phyloP scores from a whole-genome alignment of 2,888 invertebrate genomes.

The Ornithoptera priamus region DNA sequence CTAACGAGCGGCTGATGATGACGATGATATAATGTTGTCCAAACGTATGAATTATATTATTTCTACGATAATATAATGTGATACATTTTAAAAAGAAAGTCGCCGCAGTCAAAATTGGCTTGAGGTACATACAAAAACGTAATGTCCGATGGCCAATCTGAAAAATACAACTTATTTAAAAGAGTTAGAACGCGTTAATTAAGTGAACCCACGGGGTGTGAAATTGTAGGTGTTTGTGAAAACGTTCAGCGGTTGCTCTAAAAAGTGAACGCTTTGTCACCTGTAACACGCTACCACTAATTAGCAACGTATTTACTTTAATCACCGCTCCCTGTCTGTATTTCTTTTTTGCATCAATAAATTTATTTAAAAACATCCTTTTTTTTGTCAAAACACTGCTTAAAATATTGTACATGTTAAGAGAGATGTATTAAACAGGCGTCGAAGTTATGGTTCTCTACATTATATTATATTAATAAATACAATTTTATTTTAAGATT shows the following conservation, averaged over 20 bases:
- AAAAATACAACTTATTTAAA: constrained; percentile 24
- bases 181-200: constrained; percentile 23
- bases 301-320: constrained; percentile 15
- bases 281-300: constrained; percentile 23
- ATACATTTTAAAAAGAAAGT: no score
- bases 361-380: not conserved
- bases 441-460: no score
- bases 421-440: no score
- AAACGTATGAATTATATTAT: no score
- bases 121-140: not conserved
- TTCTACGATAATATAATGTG: no score
- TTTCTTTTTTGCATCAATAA: not conserved
- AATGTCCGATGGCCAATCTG: constrained; percentile 6
- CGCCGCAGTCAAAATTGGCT: not conserved
- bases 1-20: no score
- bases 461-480: no score
- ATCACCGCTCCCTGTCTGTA: not conserved
- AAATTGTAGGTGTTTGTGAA: constrained; percentile 28
- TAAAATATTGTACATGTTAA: no score
- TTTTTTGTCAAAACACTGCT: no score
- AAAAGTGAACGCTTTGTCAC: constrained; percentile 27
- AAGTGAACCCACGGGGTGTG: constrained; percentile 26
- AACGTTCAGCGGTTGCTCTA: constrained; percentile 22
- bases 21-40: no score
- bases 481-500: no score